These are phyloP conservation scores for Euschistus heros DNA, from an alignment of 1,140 invertebrate genomes.

Conservation along the genomic window DNA sequence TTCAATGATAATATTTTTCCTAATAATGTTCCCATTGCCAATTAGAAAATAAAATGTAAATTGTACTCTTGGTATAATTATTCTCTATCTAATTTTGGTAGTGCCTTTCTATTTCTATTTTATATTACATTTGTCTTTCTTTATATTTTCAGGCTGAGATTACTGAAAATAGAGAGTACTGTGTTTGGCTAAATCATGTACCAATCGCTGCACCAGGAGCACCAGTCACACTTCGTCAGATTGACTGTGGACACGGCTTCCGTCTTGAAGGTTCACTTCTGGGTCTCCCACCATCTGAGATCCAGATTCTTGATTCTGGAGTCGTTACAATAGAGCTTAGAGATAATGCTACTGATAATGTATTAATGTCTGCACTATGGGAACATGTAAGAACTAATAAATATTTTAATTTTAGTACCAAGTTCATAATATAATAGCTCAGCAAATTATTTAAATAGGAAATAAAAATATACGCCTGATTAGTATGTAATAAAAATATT, in stretches of 20 bases:
- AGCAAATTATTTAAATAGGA: too few species aligned
- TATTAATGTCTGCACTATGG: conserved; percentile 41
- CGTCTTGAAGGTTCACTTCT: conserved; percentile 50
- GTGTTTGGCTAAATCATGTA: conserved; percentile 50
- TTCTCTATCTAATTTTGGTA: too few species aligned
- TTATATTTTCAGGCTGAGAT: conserved; percentile 18
- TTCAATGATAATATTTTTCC: too few species aligned
- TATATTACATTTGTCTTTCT: neutral
- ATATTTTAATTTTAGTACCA: too few species aligned
- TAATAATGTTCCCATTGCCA: too few species aligned
- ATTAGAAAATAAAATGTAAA: too few species aligned
- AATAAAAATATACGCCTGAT: too few species aligned
- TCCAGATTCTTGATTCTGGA: conserved; percentile 46
- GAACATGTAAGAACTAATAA: conserved; percentile 6
- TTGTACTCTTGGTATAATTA: too few species aligned
- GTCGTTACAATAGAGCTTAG: conserved; percentile 46
- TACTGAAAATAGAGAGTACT: conserved; percentile 25
- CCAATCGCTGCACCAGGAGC: conserved; percentile 51
- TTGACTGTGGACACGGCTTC: conserved; percentile 48
- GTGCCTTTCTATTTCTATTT: neutral
- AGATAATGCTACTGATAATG: conserved; percentile 37
- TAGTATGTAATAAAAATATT: too few species aligned
- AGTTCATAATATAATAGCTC: too few species aligned
- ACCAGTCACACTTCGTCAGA: conserved; percentile 45
- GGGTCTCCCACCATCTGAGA: conserved; percentile 44